Conservation (phyloP, 2,888 invertebrate genomes). For the Hybos culiciformis region DNA sequence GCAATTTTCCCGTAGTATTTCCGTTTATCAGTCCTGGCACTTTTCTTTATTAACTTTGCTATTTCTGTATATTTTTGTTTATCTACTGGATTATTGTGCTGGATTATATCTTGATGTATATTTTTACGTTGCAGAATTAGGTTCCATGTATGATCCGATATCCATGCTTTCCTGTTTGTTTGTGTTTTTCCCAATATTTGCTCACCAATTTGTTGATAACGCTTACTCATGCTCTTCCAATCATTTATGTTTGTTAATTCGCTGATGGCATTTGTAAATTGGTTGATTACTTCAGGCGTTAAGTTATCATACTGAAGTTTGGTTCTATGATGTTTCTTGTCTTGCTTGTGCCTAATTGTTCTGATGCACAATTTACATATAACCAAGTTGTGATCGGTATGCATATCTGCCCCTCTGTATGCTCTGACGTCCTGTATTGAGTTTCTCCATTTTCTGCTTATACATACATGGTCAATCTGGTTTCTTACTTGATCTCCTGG, state of each 20-base stretch:
- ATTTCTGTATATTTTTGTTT: background rate
- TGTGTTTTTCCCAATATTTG: background rate
- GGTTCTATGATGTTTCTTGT: too few species aligned
- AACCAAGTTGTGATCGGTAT: background rate
- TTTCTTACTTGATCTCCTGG: slow-evolving; percentile 1
- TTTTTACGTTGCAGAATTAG: background rate
- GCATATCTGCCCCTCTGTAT: slow-evolving; percentile 4
- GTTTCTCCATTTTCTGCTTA: background rate
- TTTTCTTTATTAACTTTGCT: background rate
- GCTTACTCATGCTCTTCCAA: too few species aligned
- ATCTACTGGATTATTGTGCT: background rate
- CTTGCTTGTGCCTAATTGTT: too few species aligned
- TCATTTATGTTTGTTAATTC: too few species aligned
- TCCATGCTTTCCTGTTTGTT: background rate
- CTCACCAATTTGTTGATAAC: background rate
- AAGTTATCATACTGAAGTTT: too few species aligned
- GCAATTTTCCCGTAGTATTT: background rate
- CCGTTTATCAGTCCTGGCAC: background rate
- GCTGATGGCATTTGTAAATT: too few species aligned
- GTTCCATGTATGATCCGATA: background rate
- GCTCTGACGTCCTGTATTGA: background rate
- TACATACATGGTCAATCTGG: slow-evolving; percentile 1
- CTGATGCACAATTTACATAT: too few species aligned
- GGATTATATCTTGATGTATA: background rate
- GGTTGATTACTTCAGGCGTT: too few species aligned